Evolutionary conservation across 1,140 invertebrate genomes (phyloP).

Genomic region (Danaus melanippus): DNA sequence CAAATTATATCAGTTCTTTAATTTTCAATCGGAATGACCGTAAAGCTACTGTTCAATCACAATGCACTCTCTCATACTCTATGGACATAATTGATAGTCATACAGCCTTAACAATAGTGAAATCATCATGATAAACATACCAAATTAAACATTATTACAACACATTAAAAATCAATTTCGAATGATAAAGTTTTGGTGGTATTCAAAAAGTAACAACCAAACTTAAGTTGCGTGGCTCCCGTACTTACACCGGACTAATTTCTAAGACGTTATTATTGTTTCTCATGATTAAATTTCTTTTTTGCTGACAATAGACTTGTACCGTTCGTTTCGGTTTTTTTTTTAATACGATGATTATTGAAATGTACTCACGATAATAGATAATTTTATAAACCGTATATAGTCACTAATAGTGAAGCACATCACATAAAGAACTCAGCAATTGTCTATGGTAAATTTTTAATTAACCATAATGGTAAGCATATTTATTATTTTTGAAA

Average conservation of each 20-base stretch:
- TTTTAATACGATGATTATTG: constrained; percentile 12
- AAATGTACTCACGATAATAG: constrained; percentile 6
- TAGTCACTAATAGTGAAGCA: no score
- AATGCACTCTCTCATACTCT: constrained; percentile 60
- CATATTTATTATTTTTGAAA: no score
- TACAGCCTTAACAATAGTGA: constrained; percentile 67
- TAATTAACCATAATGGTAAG: no score
- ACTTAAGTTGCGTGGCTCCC: constrained; percentile 65
- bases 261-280: constrained; percentile 67
- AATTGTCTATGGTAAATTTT: no score
- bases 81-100: constrained; percentile 69
- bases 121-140: constrained; percentile 35
- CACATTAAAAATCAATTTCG: constrained; percentile 28
- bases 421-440: no score
- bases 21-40: constrained; percentile 62
- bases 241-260: constrained; percentile 68
- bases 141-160: constrained; percentile 30
- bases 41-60: constrained; percentile 67
- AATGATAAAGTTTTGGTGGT: constrained; percentile 22
- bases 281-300: constrained; percentile 71
- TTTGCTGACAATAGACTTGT: constrained; percentile 56
- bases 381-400: no score
- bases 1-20: constrained; percentile 70
- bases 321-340: constrained; percentile 24
- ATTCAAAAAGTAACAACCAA: constrained; percentile 59